Percentiles rank a stretch among this genome's conserved stretches.
Conservation (phyloP, 2,888 invertebrate species). For the Pachymerium ferrugineum region DNA sequence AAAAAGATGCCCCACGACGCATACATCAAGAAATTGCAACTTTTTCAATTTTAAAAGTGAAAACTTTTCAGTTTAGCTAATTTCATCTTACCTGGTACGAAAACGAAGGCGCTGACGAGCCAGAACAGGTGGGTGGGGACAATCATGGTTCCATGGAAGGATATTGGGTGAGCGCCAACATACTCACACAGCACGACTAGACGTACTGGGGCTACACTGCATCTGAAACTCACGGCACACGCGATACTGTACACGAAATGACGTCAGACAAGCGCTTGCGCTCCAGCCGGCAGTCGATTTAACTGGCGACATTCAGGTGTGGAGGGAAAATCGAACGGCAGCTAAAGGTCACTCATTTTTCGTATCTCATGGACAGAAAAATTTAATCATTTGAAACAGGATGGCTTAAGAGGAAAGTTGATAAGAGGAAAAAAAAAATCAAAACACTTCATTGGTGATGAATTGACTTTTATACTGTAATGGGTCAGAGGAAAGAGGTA, state of each 20-base stretch:
- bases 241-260: background rate
- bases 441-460: background rate
- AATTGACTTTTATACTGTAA: background rate
- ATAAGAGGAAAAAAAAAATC: background rate
- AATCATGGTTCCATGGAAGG: background rate
- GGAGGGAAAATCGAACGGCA: background rate
- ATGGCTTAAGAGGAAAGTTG: background rate
- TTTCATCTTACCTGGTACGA: background rate
- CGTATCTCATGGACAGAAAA: no score
- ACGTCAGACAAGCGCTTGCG: background rate
- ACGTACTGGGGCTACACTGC: background rate
- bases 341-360: background rate
- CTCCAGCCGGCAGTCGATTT: background rate
- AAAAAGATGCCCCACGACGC: no score
- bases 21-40: no score
- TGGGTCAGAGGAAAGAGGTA: background rate
- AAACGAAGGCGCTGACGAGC: background rate
- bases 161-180: background rate
- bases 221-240: constrained; percentile 2
- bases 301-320: background rate
- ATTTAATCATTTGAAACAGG: background rate
- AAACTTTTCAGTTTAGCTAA: background rate
- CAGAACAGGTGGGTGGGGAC: background rate
- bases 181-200: background rate
- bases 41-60: no score